Evolutionary conservation across 2,113 vertebrate species (phyloP), one percentile per base, ranked within the genome.

Genomic region (Tringa solitaria): DNA sequence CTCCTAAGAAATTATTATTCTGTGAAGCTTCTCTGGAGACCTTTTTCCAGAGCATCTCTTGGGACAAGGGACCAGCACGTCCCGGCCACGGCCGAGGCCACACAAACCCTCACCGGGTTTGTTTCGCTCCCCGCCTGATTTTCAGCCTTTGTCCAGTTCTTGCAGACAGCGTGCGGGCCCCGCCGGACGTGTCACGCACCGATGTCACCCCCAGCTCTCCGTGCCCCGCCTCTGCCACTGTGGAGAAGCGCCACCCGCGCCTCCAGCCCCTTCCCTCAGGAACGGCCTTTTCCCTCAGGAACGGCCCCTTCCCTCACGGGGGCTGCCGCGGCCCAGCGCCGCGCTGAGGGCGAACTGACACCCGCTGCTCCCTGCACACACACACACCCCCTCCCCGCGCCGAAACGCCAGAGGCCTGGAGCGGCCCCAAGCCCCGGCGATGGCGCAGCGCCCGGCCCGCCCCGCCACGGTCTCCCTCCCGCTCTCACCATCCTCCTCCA

Each of bases 171-270:
- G 14, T 1, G 75, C 5, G 23, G 37, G 17, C n/a, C 27, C 51
- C 13, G 27, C 37, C 16, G 46, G 35, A 50, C 79, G 5, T 4
- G 3, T 3, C 67, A 7, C 1, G 12, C 50, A 5, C 2, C n/a
- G 32, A 15, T 14, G 48, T 39, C 32, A 10, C 1, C 3, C 33
- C 23, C 20, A 2, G 8, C 1, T 6, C 24, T 5, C 6, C 3
- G 39, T 0, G 43, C 20, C 37, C 50, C 41, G 23, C 46, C 57
- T 1, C n/a, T 1, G 64, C 50, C 78, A 1, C 48, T 4, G 64
- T 1, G 63, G 8, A 12, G 16, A 48, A 18, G 13, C 6, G 8
- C 1, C 2, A 7, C 1, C 30, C 30, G 2, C 65, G 12, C 12
- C 43, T 13, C 13, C 61, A 11, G 76, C 33, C 32, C 65, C 5